phyloP scores from a whole-genome alignment of 2,888 invertebrate genomes.

The Cataglyphis livida region DNA sequence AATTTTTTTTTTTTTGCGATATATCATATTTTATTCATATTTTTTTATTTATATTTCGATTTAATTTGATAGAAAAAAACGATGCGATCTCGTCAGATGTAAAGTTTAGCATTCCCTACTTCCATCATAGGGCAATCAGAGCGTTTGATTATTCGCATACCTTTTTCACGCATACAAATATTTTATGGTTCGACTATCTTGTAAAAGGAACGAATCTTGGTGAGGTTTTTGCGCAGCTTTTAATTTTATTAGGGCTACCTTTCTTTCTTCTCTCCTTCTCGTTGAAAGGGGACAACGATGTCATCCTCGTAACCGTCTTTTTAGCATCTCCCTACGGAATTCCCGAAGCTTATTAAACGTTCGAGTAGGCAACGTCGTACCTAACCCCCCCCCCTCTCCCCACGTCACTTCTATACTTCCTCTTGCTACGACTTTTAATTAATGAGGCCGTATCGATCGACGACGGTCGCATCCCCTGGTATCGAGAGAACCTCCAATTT shows the following conservation, averaged over 20 bases:
- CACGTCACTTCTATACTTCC: not conserved
- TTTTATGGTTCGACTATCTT: slow-evolving; percentile 15
- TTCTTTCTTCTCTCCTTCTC: not conserved
- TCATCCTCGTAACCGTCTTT: slow-evolving; percentile 46
- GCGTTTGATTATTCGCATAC: slow-evolving; percentile 19
- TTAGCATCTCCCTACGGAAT: slow-evolving; percentile 49
- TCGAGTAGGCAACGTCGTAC: slow-evolving; percentile 50
- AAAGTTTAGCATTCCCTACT: slow-evolving; percentile 20
- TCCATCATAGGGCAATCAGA: not conserved
- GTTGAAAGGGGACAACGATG: slow-evolving; percentile 19
- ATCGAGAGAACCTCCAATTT: slow-evolving; percentile 52
- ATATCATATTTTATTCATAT: not conserved
- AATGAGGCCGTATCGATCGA: slow-evolving; percentile 58
- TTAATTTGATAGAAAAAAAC: not conserved
- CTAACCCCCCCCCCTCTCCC: slow-evolving; percentile 17
- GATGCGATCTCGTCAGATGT: not conserved
- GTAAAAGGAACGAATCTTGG: not conserved
- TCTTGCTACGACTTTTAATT: slow-evolving; percentile 55
- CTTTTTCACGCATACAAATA: slow-evolving; percentile 40
- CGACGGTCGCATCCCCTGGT: slow-evolving; percentile 20
- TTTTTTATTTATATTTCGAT: not conserved
- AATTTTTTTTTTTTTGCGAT: not conserved
- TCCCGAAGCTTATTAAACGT: slow-evolving; percentile 58
- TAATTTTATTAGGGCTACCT: slow-evolving; percentile 51
- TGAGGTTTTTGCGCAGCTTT: slow-evolving; percentile 12